Percentiles rank a stretch among this genome's conserved stretches.
phyloP scores from a whole-genome alignment of 2,113 vertebrate genomes.

The Hylia prasina region DNA sequence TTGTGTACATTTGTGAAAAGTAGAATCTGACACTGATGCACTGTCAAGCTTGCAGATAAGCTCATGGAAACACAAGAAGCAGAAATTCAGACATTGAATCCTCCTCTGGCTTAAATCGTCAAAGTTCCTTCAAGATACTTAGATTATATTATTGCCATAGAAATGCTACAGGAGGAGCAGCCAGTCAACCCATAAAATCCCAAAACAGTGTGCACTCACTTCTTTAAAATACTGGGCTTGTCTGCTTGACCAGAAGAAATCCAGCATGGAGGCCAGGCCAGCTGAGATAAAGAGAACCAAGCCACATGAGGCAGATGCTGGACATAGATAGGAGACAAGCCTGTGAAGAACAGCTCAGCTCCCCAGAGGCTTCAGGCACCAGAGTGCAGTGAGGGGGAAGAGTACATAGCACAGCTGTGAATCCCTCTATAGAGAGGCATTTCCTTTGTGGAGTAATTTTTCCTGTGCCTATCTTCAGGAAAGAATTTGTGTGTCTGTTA shows the following conservation, averaged over 20 bases:
- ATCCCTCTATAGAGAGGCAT: neutral
- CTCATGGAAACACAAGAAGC: neutral
- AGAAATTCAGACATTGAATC: neutral
- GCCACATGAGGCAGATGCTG: neutral
- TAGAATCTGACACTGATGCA: neutral
- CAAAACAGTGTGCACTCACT: fast-evolving
- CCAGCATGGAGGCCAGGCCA: neutral
- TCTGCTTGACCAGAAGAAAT: neutral
- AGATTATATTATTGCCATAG: neutral
- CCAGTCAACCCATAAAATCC: neutral
- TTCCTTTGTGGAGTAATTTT: slow-evolving; percentile 3
- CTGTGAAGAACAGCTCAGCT: neutral
- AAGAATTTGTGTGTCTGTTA: neutral
- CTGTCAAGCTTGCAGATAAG: neutral
- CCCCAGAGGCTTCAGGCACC: neutral
- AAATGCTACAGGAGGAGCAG: neutral
- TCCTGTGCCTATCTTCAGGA: neutral
- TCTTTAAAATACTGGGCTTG: neutral
- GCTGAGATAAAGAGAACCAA: neutral
- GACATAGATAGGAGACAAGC: neutral
- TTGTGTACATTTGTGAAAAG: neutral
- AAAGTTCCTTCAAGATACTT: neutral
- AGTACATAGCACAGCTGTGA: neutral
- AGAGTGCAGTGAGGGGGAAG: neutral
- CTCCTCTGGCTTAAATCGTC: neutral